Conservation (phyloP, 2,797 vertebrate species). For the Chaenodraco wilsoni region DNA sequence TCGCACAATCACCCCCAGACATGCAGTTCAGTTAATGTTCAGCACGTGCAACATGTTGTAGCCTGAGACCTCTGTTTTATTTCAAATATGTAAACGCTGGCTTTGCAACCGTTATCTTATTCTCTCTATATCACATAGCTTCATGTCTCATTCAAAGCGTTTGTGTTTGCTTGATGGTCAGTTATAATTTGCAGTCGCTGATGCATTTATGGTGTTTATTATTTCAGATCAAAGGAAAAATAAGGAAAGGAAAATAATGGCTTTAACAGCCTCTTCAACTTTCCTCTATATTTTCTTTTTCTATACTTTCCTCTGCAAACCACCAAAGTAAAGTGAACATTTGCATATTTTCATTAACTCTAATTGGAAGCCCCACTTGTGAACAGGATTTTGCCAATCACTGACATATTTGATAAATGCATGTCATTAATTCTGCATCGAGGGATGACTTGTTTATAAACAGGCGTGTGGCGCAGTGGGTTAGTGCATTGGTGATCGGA, state of each 20-base stretch:
- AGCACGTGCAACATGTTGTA: background rate
- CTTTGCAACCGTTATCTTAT: background rate
- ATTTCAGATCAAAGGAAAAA: conserved; percentile 21
- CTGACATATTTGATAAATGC: conserved; percentile 23
- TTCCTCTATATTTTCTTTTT: conserved; percentile 1
- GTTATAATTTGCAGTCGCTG: background rate
- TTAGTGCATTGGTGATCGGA: no score
- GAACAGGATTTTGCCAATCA: conserved; percentile 9
- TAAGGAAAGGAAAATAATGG: conserved; percentile 7
- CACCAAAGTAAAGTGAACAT: background rate
- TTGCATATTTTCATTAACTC: conserved; percentile 17
- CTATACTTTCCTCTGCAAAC: no score
- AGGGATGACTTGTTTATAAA: background rate
- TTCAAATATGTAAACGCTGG: conserved; percentile 1
- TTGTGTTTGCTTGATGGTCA: conserved; percentile 19
- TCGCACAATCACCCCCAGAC: background rate
- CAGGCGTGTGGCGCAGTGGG: no score
- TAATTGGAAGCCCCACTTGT: conserved; percentile 6
- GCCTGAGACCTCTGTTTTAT: background rate
- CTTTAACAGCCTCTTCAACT: background rate
- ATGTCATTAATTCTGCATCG: conserved; percentile 9
- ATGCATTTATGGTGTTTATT: conserved; percentile 6
- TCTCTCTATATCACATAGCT: background rate
- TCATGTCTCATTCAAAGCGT: background rate
- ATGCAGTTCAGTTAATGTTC: conserved; percentile 1